Conservation (phyloP, 2,888 invertebrate species). For the Eremobia ochroleuca region DNA sequence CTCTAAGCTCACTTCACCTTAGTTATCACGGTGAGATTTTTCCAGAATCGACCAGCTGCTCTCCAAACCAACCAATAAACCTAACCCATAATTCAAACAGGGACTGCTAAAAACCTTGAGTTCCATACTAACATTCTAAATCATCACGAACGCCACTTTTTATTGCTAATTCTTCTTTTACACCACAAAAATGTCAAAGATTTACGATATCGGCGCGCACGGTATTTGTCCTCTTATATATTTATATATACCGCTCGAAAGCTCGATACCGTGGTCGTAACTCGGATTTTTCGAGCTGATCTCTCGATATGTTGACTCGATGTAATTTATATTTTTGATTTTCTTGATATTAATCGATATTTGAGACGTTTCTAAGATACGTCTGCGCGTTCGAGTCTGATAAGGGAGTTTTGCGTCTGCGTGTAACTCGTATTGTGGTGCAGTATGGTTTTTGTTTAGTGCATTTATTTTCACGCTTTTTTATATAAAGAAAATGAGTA, state of each 20-base stretch:
- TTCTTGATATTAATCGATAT: conserved; percentile 81
- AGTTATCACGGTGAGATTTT: too few species aligned
- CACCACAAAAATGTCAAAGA: conserved; percentile 80
- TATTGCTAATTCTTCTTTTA: conserved; percentile 75
- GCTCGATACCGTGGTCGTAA: conserved; percentile 64
- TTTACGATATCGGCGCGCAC: conserved; percentile 78
- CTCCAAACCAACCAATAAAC: conserved; percentile 20
- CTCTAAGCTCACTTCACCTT: too few species aligned
- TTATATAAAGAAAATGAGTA: too few species aligned
- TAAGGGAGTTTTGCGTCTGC: conserved; percentile 51
- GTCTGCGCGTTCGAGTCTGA: conserved; percentile 50
- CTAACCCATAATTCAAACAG: conserved; percentile 23
- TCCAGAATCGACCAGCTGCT: too few species aligned
- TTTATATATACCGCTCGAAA: conserved; percentile 70
- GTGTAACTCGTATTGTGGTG: conserved; percentile 54
- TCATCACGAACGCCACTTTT: conserved; percentile 65
- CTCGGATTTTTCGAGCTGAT: conserved; percentile 80
- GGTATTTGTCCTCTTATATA: conserved; percentile 67
- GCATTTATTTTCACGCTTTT: too few species aligned
- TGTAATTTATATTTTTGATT: conserved; percentile 81
- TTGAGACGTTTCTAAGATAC: conserved; percentile 76
- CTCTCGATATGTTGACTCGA: conserved; percentile 74
- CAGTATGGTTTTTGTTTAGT: conserved; percentile 11
- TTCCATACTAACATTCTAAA: conserved; percentile 49
- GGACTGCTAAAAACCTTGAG: conserved; percentile 26